Base-by-base conservation (phyloP, 2,888 invertebrate species). In the Miltochrista miniata region DNA sequence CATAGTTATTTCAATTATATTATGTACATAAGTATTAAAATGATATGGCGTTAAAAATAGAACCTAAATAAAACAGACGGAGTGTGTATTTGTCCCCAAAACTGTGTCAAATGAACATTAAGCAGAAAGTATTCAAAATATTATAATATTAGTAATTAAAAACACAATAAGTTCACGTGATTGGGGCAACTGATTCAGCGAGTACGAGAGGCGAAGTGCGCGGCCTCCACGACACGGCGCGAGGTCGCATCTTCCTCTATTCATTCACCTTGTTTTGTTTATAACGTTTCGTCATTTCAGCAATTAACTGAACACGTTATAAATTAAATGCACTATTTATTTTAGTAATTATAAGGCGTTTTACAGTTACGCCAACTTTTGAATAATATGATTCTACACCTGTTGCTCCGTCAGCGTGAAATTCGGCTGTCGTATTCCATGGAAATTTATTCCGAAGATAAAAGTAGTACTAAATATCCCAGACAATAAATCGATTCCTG, bases 231-330 rank as follows among this genome's bases (percentile, higher is more conserved):
- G 70, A 68, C 74, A 68, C 62, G 59, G 63, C 43, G 18, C 81
- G 81, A 88, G 88, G 87, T 61, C 83, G 74, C 70, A 72, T 81
- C 83, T 80, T 87, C 86, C 84, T 85, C 69, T 69, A 38, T 61
- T 59, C 68, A 74, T 78, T 76, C 18, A 73, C 78, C 76, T 79
- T 76, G 74, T 68, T 68, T 69, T 68, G 71, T 72, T 70, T 71
- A 54, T 50, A 63, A 54, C 52, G 61, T 60, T 68, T 61, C 50
- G 61, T 69, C 62, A 54, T 47, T 50, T 56, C 48, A 56, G 18
- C 10, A 56, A 38, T 52, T 51, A 54, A 53, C 53, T 54, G 31
- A 44, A 43, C 48, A 39, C 50, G 49, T 54, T 62, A 55, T 56
- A 40, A 35, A 3, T 10, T 33, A 40, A 44, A 54, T n/a, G n/a